phyloP scores from a whole-genome alignment of 2,113 vertebrate genomes.

The Pedionomus torquatus region DNA sequence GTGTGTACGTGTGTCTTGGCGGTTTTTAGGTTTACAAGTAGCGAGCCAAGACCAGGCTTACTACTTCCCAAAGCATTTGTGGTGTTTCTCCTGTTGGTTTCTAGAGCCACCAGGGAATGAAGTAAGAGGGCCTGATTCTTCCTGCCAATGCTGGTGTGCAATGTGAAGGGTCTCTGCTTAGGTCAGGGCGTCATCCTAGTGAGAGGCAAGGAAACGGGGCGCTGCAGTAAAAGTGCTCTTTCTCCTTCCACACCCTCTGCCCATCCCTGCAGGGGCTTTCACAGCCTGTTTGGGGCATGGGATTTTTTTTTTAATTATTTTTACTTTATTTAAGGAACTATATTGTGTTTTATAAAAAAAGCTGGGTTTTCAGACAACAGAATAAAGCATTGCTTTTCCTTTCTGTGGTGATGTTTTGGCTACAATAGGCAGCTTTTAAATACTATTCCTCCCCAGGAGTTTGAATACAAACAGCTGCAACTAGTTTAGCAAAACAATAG shows the following conservation, averaged over 20 bases:
- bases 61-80: neutral
- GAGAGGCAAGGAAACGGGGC: neutral
- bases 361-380: neutral
- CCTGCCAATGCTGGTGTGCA: neutral
- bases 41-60: neutral
- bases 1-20: neutral
- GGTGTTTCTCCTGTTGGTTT: neutral
- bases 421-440: slow-evolving; percentile 7
- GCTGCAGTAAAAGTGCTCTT: neutral
- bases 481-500: slow-evolving; percentile 22
- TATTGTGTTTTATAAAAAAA: neutral
- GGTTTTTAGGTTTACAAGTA: neutral
- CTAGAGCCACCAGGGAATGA: neutral
- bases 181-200: neutral
- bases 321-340: neutral
- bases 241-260: neutral
- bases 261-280: neutral
- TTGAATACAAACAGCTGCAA: slow-evolving; percentile 24
- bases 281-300: neutral
- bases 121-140: neutral
- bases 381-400: slow-evolving; percentile 4
- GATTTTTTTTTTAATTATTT: neutral
- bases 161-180: neutral
- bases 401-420: neutral
- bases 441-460: neutral